phyloP scores from a whole-genome alignment of 1,140 invertebrate species.

The Oedothorax gibbosus region DNA sequence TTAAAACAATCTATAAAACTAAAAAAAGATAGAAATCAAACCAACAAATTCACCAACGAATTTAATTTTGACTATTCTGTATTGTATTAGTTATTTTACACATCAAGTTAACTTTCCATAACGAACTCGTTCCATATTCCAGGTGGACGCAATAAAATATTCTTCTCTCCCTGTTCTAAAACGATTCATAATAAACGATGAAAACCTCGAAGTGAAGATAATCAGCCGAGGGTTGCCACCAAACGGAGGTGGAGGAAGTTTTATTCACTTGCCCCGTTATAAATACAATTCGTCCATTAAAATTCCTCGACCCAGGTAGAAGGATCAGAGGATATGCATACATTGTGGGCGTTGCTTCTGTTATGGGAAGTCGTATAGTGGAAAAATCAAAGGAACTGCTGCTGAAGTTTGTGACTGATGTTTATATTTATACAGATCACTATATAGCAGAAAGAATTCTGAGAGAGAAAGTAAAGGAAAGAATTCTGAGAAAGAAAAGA shows the following conservation, averaged over 20 bases:
- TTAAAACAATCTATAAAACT: too few relatives aligned
- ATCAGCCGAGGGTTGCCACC: slow-evolving; percentile 85
- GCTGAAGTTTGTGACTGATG: slow-evolving; percentile 91
- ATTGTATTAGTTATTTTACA: too few relatives aligned
- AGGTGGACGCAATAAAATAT: slow-evolving; percentile 86
- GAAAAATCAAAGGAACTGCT: slow-evolving; percentile 92
- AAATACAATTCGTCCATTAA: slow-evolving; percentile 76
- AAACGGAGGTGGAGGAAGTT: slow-evolving; percentile 90
- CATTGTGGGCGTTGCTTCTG: slow-evolving; percentile 89
- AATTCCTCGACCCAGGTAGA: slow-evolving; percentile 83
- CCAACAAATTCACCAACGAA: too few relatives aligned
- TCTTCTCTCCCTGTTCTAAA: slow-evolving; percentile 84
- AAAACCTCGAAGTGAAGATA: slow-evolving; percentile 88
- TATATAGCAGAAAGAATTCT: slow-evolving; percentile 65
- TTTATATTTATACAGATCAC: slow-evolving; percentile 95
- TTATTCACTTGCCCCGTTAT: slow-evolving; percentile 87
- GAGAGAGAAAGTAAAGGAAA: slow-evolving; percentile 74
- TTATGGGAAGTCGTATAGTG: slow-evolving; percentile 90
- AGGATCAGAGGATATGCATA: slow-evolving; percentile 90
- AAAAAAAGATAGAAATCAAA: too few relatives aligned
- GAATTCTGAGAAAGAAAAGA: slow-evolving; percentile 86
- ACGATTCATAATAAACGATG: slow-evolving; percentile 87
- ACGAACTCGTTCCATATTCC: background rate
- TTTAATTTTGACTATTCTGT: too few relatives aligned
- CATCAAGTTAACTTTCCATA: too few relatives aligned